Evolutionary conservation across 2,888 invertebrate genomes (phyloP).

Genomic region (Eutolmus rufibarbis): DNA sequence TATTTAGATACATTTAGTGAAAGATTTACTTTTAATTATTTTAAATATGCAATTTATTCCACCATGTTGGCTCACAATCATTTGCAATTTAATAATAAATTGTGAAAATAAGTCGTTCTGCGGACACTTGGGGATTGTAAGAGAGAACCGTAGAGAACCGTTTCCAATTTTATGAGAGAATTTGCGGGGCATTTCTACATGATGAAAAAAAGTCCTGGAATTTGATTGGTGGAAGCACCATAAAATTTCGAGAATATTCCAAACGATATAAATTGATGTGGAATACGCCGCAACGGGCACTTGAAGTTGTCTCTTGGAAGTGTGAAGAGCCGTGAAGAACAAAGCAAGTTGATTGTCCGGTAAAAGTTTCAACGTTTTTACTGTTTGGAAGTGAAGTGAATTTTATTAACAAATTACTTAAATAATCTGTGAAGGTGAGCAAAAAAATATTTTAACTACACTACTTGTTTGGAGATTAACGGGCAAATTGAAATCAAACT

Average conservation of each 20-base stretch:
- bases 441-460: neutral
- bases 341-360: constrained; percentile 12
- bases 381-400: neutral
- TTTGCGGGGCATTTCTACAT: neutral
- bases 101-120: neutral
- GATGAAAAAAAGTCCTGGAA: neutral
- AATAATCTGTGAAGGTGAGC: neutral
- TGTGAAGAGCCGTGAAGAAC: neutral
- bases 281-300: neutral
- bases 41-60: neutral
- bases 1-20: neutral
- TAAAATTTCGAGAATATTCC: constrained; percentile 23
- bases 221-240: neutral
- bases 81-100: neutral
- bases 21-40: neutral
- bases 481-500: neutral
- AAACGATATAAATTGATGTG: constrained; percentile 1
- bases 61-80: neutral
- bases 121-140: neutral
- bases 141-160: neutral
- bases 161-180: neutral
- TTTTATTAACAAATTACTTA: neutral
- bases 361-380: constrained; percentile 38
- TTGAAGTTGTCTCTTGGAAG: constrained; percentile 24
- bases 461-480: neutral